phyloP scores from a whole-genome alignment of 2,888 invertebrate genomes.

The Sinentomon sp. region DNA sequence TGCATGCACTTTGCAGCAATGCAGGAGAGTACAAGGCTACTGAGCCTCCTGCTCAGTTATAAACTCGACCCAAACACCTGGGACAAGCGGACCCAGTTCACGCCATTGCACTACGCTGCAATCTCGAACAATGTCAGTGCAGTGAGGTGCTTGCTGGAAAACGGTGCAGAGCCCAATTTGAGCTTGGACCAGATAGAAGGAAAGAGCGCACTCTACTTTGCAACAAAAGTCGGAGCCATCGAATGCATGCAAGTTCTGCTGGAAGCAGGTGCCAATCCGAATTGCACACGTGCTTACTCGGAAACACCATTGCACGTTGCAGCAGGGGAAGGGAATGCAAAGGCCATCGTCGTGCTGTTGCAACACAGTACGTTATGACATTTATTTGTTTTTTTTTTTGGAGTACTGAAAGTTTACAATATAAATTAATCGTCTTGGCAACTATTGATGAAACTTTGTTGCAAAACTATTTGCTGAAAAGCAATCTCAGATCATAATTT shows the following conservation, averaged over 20 bases:
- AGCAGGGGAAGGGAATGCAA: neutral
- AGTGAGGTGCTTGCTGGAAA: neutral
- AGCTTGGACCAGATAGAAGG: no score
- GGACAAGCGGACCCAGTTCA: no score
- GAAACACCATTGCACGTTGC: constrained; percentile 63
- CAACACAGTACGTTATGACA: no score
- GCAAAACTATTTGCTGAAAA: no score
- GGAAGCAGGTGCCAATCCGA: constrained; percentile 18
- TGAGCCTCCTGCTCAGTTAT: neutral
- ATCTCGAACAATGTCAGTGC: neutral
- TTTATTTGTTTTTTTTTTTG: no score
- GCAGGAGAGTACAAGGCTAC: neutral
- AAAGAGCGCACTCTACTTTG: constrained; percentile 52
- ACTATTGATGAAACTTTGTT: no score
- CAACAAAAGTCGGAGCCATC: constrained; percentile 43
- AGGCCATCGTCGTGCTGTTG: no score
- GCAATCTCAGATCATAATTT: no score
- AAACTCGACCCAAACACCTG: no score
- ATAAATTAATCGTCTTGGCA: no score
- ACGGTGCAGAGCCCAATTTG: neutral
- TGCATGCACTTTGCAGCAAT: constrained; percentile 2
- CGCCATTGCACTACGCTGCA: constrained; percentile 1
- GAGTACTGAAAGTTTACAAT: no score
- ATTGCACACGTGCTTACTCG: constrained; percentile 19
- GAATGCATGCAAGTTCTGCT: constrained; percentile 35